phyloP scores from a whole-genome alignment of 2,113 vertebrate species.

The Anolis carolinensis region DNA sequence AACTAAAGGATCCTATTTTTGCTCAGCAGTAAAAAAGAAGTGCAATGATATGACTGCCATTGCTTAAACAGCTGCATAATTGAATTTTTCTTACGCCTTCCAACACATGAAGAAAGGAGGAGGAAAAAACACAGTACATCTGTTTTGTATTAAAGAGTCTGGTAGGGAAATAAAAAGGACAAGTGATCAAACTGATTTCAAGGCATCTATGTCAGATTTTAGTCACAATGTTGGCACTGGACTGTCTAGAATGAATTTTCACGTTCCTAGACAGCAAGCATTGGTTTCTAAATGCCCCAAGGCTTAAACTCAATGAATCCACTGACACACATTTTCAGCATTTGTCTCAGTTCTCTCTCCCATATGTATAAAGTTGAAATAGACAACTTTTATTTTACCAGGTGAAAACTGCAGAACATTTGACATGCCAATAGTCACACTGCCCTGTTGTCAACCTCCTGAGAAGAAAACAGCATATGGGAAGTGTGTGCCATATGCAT shows the following conservation, averaged over 20 bases:
- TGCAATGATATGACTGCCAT: conserved; percentile 2
- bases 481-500: background rate
- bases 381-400: background rate
- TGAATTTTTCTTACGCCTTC: background rate
- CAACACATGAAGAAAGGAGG: background rate
- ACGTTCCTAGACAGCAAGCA: background rate
- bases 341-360: background rate
- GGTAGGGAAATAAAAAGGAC: background rate
- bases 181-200: background rate
- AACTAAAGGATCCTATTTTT: conserved; percentile 23
- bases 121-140: background rate
- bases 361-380: background rate
- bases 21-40: background rate
- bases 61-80: background rate
- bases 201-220: background rate
- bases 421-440: background rate
- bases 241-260: background rate
- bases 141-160: conserved; percentile 11
- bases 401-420: background rate
- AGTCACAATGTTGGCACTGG: background rate
- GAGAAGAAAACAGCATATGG: too few relatives aligned
- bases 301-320: background rate
- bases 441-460: background rate
- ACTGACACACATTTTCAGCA: too few relatives aligned
- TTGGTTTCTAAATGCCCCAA: background rate